Evolutionary conservation across 1,140 invertebrate genomes (phyloP), one percentile per base, ranked within the genome.

Genomic region (Lepidurus apus): DNA sequence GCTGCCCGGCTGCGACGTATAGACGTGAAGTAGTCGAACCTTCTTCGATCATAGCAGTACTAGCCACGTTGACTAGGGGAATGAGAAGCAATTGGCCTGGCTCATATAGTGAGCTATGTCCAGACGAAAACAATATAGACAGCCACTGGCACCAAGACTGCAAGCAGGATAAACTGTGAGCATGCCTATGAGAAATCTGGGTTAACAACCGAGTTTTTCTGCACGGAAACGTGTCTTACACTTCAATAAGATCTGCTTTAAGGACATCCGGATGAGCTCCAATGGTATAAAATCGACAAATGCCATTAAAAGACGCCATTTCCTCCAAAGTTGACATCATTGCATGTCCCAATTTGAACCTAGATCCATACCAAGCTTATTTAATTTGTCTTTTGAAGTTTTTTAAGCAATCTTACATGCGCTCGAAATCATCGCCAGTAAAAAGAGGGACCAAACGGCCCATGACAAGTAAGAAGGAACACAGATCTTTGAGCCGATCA

Each of bases 131-230:
- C 53, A 65, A 21, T n/a, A 65, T 65, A 13, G 82, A 79, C 76
- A 89, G 85, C 90, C 90, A 91, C 81, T 90, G 88, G 80, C 88
- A 87, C 87, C 89, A 92, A 0, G 91, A 89, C 83, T 91, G 89
- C 34, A 92, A 83, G 6, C 91, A 88, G 11, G 90, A 90, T 45
- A 92, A 84, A 24, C 90, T 86, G 83, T 92, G 90, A 53, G 89
- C 90, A 85, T 91, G 89, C n/a, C 90, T 91, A 81, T 10, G 79
- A 76, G 84, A 82, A 73, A 79, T 73, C 79, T n/a, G 73, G 74
- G 8, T 75, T 10, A 81, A 44, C 74, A 65, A 79, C 79, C 10
- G 79, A 75, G 11, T 47, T 78, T 73, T 21, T 7, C 13, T n/a
- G 21, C 53, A 65, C 7, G 6, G 53, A 65, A 17, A 65, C 21